Base-by-base conservation (phyloP, 2,797 vertebrate genomes). In the Geotrypetes seraphini region DNA sequence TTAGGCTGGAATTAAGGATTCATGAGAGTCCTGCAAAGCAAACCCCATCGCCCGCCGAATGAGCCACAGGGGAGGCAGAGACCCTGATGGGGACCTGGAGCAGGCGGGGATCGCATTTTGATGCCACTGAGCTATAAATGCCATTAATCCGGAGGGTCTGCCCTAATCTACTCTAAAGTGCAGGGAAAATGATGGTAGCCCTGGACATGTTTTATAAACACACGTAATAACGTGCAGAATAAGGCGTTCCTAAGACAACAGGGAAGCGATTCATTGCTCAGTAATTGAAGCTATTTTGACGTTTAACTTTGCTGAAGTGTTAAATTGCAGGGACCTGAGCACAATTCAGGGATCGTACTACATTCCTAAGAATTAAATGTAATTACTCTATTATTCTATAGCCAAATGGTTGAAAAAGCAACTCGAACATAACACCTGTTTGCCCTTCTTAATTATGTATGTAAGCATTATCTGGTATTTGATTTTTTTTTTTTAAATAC, bases 1-100 rank as follows among this genome's bases (percentile, higher is more conserved):
- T 12, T 12, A 28, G 58, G 52, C 59, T 19, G 43, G 47, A 55
- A 81, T 82, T 74, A 78, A 77, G 67, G 48, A 81, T 79, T 79
- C 76, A 78, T 73, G 57, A 65, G 14, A 39, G 28, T 13, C 20
- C 30, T 24, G 30, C n/a, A n/a, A n/a, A n/a, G 48, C 20, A 44
- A 60, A 34, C 56, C n/a, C 53, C 36, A 9, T 12, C 53, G 73
- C 66, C 64, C 57, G 28, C 10, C 6, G 34, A 65, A 63, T 69
- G 55, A 74, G 53, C 59, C 73, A 58, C 26, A 40, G 42, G 63
- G 63, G 63, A 73, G 45, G 32, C 27, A 35, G 20, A 17, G 24
- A 38, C 45, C 25, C 25, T 51, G 39, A 43, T 37, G 22, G 2
- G 3, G 67, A 53, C 70, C 47, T 38, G 28, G 55, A 69, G 55